Evolutionary conservation across 2,888 invertebrate species (phyloP).

Genomic region (Tetragonula carbonaria): DNA sequence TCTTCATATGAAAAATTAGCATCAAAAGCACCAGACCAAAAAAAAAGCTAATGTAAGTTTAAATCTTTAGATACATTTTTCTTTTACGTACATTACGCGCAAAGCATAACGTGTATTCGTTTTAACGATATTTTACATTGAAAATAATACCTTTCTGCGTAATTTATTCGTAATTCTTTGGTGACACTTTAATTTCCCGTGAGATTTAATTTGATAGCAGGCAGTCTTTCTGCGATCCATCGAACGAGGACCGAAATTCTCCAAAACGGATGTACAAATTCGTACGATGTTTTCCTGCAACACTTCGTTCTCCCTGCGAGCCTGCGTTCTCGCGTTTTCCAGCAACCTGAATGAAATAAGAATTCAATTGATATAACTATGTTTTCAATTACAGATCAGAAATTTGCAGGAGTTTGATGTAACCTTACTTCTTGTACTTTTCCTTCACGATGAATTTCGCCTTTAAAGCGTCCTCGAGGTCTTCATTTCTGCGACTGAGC

Average conservation of each 20-base stretch:
- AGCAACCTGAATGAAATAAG: slow-evolving; percentile 46
- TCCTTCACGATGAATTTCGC: slow-evolving; percentile 54
- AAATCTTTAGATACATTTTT: no score
- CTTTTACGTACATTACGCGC: no score
- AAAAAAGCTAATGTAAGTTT: no score
- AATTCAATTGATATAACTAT: not conserved
- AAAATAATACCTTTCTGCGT: slow-evolving; percentile 65
- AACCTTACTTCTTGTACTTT: slow-evolving; percentile 65
- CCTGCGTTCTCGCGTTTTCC: slow-evolving; percentile 53
- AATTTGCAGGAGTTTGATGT: no score
- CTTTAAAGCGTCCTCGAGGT: slow-evolving; percentile 60
- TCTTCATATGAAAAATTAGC: no score
- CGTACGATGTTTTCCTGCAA: slow-evolving; percentile 69
- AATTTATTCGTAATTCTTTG: slow-evolving; percentile 60
- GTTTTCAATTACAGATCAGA: not conserved
- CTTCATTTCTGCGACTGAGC: slow-evolving; percentile 46
- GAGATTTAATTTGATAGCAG: slow-evolving; percentile 34
- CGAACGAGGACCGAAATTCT: slow-evolving; percentile 64
- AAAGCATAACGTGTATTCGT: not conserved
- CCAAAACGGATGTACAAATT: slow-evolving; percentile 68
- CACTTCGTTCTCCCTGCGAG: slow-evolving; percentile 60
- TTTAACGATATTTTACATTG: not conserved
- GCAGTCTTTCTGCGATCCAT: slow-evolving; percentile 13
- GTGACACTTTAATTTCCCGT: slow-evolving; percentile 39
- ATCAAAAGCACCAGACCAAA: no score